A percentile compares a stretch with the other conserved stretches of the same genome.
Conservation (phyloP, 2,113 vertebrate species). For the Hemicordylus capensis region DNA sequence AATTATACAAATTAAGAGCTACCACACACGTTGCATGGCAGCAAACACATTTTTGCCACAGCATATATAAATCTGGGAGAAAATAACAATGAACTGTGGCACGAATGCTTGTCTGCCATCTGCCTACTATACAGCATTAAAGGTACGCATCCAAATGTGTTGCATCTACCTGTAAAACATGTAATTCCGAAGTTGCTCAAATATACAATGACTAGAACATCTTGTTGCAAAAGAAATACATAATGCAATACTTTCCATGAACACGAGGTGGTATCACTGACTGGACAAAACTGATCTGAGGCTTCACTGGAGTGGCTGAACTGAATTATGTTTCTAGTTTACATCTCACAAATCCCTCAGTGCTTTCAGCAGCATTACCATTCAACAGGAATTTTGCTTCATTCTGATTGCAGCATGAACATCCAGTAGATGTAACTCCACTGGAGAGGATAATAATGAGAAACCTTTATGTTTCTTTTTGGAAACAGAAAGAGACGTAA, state of each 20-base stretch:
- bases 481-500: no score
- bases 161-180: not conserved
- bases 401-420: not conserved
- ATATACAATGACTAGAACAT: not conserved
- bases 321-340: not conserved
- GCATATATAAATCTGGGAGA: no score
- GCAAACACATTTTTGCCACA: not conserved
- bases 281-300: constrained; percentile 2
- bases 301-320: not conserved
- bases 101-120: not conserved
- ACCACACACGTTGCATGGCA: not conserved
- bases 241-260: not conserved
- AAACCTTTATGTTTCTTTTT: no score
- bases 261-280: constrained; percentile 12
- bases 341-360: not conserved
- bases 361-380: no score
- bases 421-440: not conserved
- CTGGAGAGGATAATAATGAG: not conserved
- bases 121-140: not conserved
- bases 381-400: not conserved
- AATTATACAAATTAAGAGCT: not conserved
- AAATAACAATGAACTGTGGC: no score
- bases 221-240: not conserved
- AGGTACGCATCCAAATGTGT: no score
- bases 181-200: not conserved